Base-by-base conservation (phyloP, 1,140 invertebrate genomes). In the Chrysoperla carnea region DNA sequence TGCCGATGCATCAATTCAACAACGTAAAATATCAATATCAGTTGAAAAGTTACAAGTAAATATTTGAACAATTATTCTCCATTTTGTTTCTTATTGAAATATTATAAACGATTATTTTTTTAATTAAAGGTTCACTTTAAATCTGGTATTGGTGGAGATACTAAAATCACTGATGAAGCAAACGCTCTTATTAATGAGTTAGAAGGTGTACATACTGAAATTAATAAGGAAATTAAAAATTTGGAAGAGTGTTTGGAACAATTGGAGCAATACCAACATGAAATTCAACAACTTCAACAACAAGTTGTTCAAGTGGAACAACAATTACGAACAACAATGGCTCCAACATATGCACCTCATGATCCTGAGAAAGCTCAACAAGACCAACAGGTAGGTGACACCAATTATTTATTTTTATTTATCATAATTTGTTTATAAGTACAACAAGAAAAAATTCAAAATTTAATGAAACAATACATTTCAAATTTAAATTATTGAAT, bases 371-470 rank as follows among this genome's bases (percentile, higher is more conserved):
- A 78, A 53, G 85, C 87, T 56, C 66, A 78, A 45, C 69, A 77
- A 55, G 85, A 92, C 59, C 86, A 91, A 73, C 84, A 89, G 79
- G 91, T 95, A 86, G 76, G 87, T 73, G 48, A 44, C 38, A n/a
- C 51, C 37, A 2, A 23, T 23, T 23, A 23, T 5, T 3, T 23
- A 23, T 23, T 23, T 5, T 3, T 23, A 23, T 23, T 23, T 23
- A 23, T 23, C 17, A 23, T 23, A 23, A 23, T 23, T 23, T 23
- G 2, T 23, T 23, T 23, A 23, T 23, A 23, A 23, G 17, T 23
- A 23, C 17, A 23, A 23, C 17, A 23, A 23, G 17, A 23, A 23
- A 23, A 23, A 23, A 23, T 23, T 23, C 17, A 23, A 23, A 23
- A 23, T 23, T 23, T 23, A 23, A 23, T 23, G 17, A 3, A 23